Evolutionary conservation across 2,888 invertebrate genomes (phyloP).

Genomic region (Hedychridium roseum): DNA sequence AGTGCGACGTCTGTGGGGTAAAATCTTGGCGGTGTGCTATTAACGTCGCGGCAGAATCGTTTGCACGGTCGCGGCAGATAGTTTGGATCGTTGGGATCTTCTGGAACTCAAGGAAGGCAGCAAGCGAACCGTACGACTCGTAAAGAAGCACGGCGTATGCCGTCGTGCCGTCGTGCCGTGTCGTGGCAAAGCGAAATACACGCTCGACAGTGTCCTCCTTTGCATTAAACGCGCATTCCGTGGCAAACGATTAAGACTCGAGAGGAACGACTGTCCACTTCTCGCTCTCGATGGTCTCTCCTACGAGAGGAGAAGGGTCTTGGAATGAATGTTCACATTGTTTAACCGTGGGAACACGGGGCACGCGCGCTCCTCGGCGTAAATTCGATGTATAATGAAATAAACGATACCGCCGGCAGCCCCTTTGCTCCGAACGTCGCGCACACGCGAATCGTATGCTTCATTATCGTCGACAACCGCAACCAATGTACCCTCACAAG

Average conservation of each 20-base stretch:
- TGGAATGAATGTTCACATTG: slow-evolving; percentile 60
- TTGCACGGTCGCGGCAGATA: not conserved
- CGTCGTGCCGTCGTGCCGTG: slow-evolving; percentile 24
- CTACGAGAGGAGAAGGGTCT: slow-evolving; percentile 28
- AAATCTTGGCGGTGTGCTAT: no score
- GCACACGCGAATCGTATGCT: no score
- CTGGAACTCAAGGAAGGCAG: slow-evolving; percentile 17
- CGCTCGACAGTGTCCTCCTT: slow-evolving; percentile 37
- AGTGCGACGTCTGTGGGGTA: no score
- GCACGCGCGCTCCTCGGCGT: slow-evolving; percentile 48
- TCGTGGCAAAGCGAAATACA: slow-evolving; percentile 30
- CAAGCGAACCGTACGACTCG: slow-evolving; percentile 20
- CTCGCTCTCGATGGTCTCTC: slow-evolving; percentile 3
- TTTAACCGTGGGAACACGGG: slow-evolving; percentile 53
- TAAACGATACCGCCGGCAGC: slow-evolving; percentile 23
- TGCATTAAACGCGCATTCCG: slow-evolving; percentile 49
- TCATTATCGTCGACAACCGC: no score
- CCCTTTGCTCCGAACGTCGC: no score
- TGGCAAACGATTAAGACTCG: slow-evolving; percentile 51
- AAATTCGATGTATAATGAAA: slow-evolving; percentile 56
- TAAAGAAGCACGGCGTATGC: slow-evolving; percentile 16
- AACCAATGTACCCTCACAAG: no score
- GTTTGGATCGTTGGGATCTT: slow-evolving; percentile 20
- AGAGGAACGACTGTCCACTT: slow-evolving; percentile 31
- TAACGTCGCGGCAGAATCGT: slow-evolving; percentile 33